Evolutionary conservation across 2,797 vertebrate species (phyloP).

Genomic region (Gobio occitaniae): DNA sequence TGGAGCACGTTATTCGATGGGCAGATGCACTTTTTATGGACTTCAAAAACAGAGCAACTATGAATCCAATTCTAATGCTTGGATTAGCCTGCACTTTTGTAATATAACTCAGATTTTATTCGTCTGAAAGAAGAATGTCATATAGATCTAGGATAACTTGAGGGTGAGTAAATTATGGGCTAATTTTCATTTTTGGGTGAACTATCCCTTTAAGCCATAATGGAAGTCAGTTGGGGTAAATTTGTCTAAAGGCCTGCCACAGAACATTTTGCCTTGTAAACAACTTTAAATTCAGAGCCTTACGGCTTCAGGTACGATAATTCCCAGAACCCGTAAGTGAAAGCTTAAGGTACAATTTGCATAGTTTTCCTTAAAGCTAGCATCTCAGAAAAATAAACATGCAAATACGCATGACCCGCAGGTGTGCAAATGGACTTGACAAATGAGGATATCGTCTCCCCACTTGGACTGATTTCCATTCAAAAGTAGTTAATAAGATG

Average conservation of each 20-base stretch:
- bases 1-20: too few relatives aligned
- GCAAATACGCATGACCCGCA: slow-evolving; percentile 1
- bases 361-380: slow-evolving; percentile 18
- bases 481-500: slow-evolving; percentile 15
- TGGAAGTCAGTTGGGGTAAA: neutral
- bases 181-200: too few relatives aligned
- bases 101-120: too few relatives aligned
- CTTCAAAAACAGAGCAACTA: too few relatives aligned
- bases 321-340: neutral
- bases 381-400: slow-evolving; percentile 23
- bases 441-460: slow-evolving; percentile 16
- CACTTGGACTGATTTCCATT: slow-evolving; percentile 10
- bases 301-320: neutral
- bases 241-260: neutral
- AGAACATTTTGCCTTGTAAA: slow-evolving; percentile 22
- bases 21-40: too few relatives aligned
- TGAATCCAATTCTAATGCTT: too few relatives aligned
- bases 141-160: too few relatives aligned
- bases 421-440: neutral
- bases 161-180: too few relatives aligned
- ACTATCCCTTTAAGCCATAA: neutral
- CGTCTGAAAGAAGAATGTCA: too few relatives aligned
- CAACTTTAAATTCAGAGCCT: slow-evolving; percentile 31
- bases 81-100: too few relatives aligned
- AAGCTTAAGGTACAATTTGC: slow-evolving; percentile 18